Evolutionary conservation across 1,140 invertebrate species (phyloP).

Genomic region (Drosophila tropicalis): DNA sequence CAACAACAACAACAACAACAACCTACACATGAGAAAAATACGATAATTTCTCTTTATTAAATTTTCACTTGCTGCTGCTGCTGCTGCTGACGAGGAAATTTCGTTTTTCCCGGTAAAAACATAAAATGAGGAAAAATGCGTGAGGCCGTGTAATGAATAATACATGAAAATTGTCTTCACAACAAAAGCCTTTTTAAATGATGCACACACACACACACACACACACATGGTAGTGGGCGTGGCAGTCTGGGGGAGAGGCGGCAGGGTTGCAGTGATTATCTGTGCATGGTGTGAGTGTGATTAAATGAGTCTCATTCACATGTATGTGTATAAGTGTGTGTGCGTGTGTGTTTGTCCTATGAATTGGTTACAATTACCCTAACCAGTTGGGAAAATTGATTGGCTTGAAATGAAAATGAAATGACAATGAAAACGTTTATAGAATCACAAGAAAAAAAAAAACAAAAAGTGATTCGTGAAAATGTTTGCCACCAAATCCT

Average conservation of each 20-base stretch:
- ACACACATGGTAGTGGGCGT: not conserved
- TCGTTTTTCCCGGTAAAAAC: conserved; percentile 12
- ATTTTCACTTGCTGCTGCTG: conserved; percentile 21
- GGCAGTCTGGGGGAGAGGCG: not conserved
- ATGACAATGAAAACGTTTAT: conserved; percentile 8
- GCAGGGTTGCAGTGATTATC: conserved; percentile 23
- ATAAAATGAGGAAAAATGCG: conserved; percentile 27
- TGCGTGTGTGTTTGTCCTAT: conserved; percentile 21
- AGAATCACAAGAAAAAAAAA: not conserved
- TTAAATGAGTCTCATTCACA: conserved; percentile 22
- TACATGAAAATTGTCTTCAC: conserved; percentile 22
- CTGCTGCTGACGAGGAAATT: conserved; percentile 15
- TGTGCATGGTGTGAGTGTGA: conserved; percentile 18
- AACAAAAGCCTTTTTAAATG: conserved; percentile 31
- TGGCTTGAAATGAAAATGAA: conserved; percentile 11
- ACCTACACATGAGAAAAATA: conserved; percentile 12
- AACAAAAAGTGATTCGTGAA: not conserved
- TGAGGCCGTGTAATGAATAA: conserved; percentile 28
- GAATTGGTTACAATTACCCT: conserved; percentile 19
- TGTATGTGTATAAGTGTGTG: not conserved
- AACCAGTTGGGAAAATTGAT: conserved; percentile 15
- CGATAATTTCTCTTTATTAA: conserved; percentile 28
- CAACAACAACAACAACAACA: conserved; percentile 17
- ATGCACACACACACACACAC: not conserved
- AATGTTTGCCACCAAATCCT: not conserved